Evolutionary conservation across 2,797 vertebrate species (phyloP), one percentile per base, ranked within the genome.

Genomic region (Myotis myotis): DNA sequence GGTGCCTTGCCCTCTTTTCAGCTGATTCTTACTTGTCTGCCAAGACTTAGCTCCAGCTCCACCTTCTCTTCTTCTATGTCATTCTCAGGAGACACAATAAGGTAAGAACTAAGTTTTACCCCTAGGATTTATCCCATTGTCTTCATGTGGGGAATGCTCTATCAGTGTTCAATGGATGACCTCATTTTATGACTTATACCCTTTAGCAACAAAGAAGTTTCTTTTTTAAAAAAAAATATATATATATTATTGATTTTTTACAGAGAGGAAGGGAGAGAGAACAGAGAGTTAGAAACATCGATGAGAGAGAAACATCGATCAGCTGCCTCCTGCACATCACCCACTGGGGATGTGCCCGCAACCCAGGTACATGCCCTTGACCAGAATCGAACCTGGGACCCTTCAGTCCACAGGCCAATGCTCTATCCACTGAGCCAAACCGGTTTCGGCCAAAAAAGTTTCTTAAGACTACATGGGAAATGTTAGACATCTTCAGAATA

Each of bases 361-460:
- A n/a, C n/a, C n/a, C n/a, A n/a, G n/a, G n/a, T n/a, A n/a, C n/a
- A n/a, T n/a, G n/a, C n/a, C n/a, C n/a, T n/a, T n/a, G n/a, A n/a
- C n/a, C n/a, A n/a, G n/a, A n/a, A n/a, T n/a, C n/a, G n/a, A n/a
- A n/a, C n/a, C n/a, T n/a, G n/a, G n/a, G n/a, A n/a, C n/a, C n/a
- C n/a, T n/a, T n/a, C n/a, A n/a, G n/a, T n/a, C n/a, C n/a, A n/a
- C n/a, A n/a, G n/a, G n/a, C n/a, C n/a, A n/a, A n/a, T n/a, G n/a
- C n/a, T n/a, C n/a, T n/a, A n/a, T n/a, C n/a, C n/a, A n/a, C n/a
- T n/a, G n/a, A n/a, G n/a, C n/a, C n/a, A n/a, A n/a, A n/a, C n/a
- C n/a, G n/a, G n/a, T n/a, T n/a, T n/a, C n/a, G n/a, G n/a, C n/a
- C 66, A 83, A 79, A 85, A 3, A 92, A 74, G 9, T 81, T 93